Percentiles rank a stretch among this genome's conserved stretches.
phyloP scores from a whole-genome alignment of 2,113 vertebrate genomes.

The Pseudorectes ferrugineus region DNA sequence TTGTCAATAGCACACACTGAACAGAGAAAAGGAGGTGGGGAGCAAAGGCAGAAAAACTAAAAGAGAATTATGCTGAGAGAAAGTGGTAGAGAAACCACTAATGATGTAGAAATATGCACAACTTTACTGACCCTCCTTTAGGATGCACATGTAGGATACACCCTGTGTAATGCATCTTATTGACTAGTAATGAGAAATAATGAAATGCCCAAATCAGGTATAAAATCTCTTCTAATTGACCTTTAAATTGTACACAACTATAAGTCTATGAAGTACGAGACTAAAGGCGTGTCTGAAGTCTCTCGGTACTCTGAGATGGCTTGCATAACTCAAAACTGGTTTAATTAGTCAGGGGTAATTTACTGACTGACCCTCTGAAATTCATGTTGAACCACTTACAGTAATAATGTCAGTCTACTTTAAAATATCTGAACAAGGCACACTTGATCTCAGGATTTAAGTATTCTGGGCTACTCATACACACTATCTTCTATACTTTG shows the following conservation, averaged over 20 bases:
- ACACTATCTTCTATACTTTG: neutral
- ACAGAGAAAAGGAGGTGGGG: neutral
- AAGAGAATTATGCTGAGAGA: neutral
- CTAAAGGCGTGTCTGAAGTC: neutral
- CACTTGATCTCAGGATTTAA: neutral
- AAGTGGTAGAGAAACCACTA: neutral
- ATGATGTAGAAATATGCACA: neutral
- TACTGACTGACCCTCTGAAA: conserved; percentile 16
- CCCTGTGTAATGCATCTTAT: neutral
- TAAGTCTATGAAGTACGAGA: neutral
- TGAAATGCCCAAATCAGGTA: neutral
- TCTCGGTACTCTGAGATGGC: neutral
- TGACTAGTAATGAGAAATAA: neutral
- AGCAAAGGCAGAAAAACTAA: neutral
- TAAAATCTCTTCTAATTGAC: neutral
- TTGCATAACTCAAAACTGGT: conserved; percentile 38
- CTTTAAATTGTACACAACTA: neutral
- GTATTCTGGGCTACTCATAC: neutral
- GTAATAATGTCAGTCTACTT: neutral
- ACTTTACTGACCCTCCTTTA: neutral
- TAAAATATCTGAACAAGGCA: neutral
- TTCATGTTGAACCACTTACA: neutral
- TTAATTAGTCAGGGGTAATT: conserved; percentile 34
- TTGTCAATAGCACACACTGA: neutral
- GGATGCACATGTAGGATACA: neutral